These are phyloP conservation scores for Tarsius wallacei DNA, from an alignment of 2,797 vertebrate species.

Conservation along the genomic window DNA sequence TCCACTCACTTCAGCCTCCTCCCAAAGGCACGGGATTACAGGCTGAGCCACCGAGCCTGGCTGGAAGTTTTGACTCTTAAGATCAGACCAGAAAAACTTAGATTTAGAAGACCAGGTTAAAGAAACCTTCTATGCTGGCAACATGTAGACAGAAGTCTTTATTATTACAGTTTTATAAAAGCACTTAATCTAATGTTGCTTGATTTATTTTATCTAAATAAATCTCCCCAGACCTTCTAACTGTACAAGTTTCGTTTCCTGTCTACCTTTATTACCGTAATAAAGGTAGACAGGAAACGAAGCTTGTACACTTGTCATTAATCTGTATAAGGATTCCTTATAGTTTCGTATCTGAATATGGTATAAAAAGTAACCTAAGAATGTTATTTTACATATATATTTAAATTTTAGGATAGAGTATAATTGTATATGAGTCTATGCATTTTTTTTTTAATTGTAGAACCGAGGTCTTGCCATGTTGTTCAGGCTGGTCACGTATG, in stretches of 20 bases:
- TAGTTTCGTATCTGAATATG: slow-evolving; percentile 5
- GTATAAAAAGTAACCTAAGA: slow-evolving; percentile 1
- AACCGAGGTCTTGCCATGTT: no score
- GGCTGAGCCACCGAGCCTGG: no score
- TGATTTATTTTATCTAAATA: slow-evolving; percentile 2
- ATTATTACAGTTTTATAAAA: not conserved
- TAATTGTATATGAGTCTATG: not conserved
- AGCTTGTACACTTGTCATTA: not conserved
- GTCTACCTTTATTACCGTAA: not conserved
- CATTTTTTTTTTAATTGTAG: not conserved
- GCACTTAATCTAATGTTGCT: not conserved
- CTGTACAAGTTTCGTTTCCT: not conserved
- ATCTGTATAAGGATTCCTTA: slow-evolving; percentile 18
- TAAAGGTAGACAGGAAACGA: no score
- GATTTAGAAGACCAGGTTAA: not conserved
- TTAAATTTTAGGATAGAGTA: slow-evolving; percentile 1
- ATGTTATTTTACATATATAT: not conserved
- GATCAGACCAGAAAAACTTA: slow-evolving; percentile 10
- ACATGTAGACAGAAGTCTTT: not conserved
- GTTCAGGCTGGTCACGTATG: no score
- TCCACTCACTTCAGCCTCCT: no score
- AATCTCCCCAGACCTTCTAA: not conserved
- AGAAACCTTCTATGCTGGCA: not conserved
- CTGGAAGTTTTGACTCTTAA: slow-evolving; percentile 54
- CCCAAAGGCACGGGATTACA: no score